phyloP scores from a whole-genome alignment of 1,140 invertebrate genomes.

The Eumeta japonica region DNA sequence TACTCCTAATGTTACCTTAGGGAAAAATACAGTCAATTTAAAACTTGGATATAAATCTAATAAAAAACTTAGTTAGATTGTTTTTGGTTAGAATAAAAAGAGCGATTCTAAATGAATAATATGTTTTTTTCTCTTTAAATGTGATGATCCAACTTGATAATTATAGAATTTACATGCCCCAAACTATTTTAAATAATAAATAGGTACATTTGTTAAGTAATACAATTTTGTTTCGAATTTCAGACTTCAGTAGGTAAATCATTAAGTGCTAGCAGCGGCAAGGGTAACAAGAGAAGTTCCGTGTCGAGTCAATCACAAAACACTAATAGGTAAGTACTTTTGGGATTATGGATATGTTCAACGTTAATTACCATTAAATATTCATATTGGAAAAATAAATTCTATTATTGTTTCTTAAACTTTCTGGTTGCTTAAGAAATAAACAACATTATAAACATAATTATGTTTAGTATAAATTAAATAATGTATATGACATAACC shows the following conservation, averaged over 20 bases:
- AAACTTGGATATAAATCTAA: not conserved
- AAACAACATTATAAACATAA: too few species aligned
- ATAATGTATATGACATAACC: too few species aligned
- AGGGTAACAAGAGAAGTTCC: constrained; percentile 46
- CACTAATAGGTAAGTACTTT: constrained; percentile 38
- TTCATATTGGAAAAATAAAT: too few species aligned
- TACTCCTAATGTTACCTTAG: not conserved
- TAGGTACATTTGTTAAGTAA: not conserved
- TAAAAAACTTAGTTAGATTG: not conserved
- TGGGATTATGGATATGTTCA: too few species aligned
- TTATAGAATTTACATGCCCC: not conserved
- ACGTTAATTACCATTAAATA: not conserved
- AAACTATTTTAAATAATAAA: not conserved
- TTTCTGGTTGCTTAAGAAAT: too few species aligned
- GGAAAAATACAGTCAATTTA: not conserved
- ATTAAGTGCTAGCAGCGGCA: constrained; percentile 41
- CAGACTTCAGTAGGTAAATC: constrained; percentile 51
- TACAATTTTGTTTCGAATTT: too few species aligned
- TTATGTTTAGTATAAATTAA: too few species aligned
- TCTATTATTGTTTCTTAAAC: too few species aligned
- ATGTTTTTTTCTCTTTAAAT: too few species aligned
- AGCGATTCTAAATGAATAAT: too few species aligned
- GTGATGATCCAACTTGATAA: not conserved
- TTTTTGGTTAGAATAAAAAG: too few species aligned
- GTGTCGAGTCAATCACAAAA: constrained; percentile 47